Conservation (phyloP, 2,113 vertebrate genomes). For the Australoheros scitulus region DNA sequence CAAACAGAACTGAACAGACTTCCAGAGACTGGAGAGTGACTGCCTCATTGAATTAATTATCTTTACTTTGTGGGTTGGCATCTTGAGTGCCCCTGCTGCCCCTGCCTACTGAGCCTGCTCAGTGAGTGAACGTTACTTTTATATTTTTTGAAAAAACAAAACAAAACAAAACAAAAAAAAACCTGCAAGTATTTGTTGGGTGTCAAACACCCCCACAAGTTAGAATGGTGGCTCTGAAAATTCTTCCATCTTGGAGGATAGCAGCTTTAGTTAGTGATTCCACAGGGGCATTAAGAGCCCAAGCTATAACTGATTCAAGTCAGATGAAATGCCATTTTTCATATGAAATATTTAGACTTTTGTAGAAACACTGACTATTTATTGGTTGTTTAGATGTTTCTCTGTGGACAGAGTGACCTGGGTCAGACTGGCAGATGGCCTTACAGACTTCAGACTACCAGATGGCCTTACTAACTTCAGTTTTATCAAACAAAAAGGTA, state of each 20-base stretch:
- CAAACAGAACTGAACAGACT: constrained; percentile 22
- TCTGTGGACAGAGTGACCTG: constrained; percentile 17
- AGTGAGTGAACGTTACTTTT: neutral
- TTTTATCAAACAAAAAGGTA: constrained; percentile 33
- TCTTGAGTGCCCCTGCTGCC: neutral
- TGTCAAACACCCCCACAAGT: neutral
- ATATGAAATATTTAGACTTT: neutral
- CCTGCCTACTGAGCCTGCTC: neutral
- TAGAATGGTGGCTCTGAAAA: neutral
- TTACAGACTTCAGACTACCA: constrained; percentile 4
- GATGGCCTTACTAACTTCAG: constrained; percentile 3
- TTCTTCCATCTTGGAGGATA: neutral
- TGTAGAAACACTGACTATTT: neutral
- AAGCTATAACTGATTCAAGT: neutral
- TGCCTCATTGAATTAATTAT: constrained; percentile 22
- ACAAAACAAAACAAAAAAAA: neutral
- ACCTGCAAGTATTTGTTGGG: constrained; percentile 2
- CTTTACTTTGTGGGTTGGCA: neutral
- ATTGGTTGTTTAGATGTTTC: neutral
- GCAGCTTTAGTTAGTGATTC: neutral
- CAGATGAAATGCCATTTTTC: neutral
- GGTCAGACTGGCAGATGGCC: constrained; percentile 13
- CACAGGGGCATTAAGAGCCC: neutral
- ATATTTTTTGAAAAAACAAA: neutral
- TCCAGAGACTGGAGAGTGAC: constrained; percentile 11